Percentiles rank a stretch among this genome's conserved stretches.
Conservation (phyloP, 2,797 vertebrate species). For the Dryobates pubescens region DNA sequence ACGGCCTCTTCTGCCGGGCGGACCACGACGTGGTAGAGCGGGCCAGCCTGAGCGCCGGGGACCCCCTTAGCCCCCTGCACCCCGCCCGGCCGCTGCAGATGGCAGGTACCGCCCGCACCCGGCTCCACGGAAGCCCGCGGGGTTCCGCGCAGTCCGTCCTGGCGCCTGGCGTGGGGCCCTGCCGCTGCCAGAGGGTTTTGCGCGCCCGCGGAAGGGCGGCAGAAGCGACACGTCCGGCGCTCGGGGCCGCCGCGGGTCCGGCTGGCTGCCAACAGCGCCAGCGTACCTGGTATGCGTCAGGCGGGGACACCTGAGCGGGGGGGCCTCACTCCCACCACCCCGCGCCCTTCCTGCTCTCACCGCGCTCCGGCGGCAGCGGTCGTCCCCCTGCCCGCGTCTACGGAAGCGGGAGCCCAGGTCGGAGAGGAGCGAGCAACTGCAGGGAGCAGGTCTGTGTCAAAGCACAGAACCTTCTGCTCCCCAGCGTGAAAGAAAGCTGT, state of each 20-base stretch:
- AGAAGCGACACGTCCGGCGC: background rate
- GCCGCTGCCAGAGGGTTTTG: background rate
- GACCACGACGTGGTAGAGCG: constrained; percentile 96
- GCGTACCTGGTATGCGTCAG: background rate
- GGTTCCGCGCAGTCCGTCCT: background rate
- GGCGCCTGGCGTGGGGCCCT: background rate
- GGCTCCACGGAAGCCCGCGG: background rate
- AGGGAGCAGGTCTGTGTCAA: background rate
- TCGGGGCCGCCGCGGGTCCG: background rate
- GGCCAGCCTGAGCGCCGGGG: constrained; percentile 88
- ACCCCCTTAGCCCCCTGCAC: constrained; percentile 92
- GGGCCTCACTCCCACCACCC: background rate
- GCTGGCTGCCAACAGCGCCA: background rate
- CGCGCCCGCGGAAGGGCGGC: background rate
- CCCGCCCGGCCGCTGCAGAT: constrained; percentile 93
- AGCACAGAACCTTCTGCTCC: background rate
- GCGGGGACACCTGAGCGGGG: background rate
- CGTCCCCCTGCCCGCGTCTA: no score
- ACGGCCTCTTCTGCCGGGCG: constrained; percentile 94
- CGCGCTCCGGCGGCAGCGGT: background rate
- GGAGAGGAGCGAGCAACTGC: background rate
- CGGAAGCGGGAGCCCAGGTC: background rate
- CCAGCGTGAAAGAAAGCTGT: background rate
- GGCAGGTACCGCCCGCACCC: constrained; percentile 87
- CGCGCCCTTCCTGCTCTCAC: background rate